Base-by-base conservation (phyloP, 2,888 invertebrate species). In the Oxyteleia sp. region DNA sequence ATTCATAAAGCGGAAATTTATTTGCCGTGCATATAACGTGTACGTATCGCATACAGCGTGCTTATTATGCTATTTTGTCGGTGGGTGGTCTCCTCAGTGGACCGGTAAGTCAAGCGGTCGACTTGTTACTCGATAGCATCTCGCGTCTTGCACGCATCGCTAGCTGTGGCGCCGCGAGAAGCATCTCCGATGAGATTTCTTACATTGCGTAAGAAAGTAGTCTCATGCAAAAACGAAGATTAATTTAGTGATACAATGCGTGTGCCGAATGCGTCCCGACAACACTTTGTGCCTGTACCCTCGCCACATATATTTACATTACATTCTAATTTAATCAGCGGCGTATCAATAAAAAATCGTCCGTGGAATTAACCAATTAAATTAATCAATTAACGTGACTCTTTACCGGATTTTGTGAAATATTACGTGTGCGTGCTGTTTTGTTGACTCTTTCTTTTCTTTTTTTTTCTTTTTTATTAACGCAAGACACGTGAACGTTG, bases 1-100 rank as follows among this genome's bases (percentile, higher is more conserved):
- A 69, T 79, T 84, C 69, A 74, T 83, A 79, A 83, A 79, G 47
- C 75, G 69, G 79, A 83, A 83, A 78, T 83, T 78, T 72, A 83
- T 78, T 78, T 78, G 72, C 59, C 61, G 78, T 59, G 72, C 63
- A 64, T 68, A 68, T 76, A 78, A 82, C 72, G 72, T 68, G 72
- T 72, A 82, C 68, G 76, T 74, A 82, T 82, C 68, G 71, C 78
- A 75, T 83, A 80, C 82, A 76, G 82, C 82, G 71, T 80, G 84
- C 80, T 84, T 80, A 84, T 90, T 91, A 91, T 91, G 91, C 90
- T 91, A 91, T 91, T 91, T 91, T 89, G 90, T 89, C 87, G 88
- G 90, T 91, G 91, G 91, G 91, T 92, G 91, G 91, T 92, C 81
- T 81, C 91, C 86, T 76, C 86, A 85, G 88, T 82, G 85, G 79